phyloP scores from a whole-genome alignment of 2,113 vertebrate species.

The Chitala chitala region DNA sequence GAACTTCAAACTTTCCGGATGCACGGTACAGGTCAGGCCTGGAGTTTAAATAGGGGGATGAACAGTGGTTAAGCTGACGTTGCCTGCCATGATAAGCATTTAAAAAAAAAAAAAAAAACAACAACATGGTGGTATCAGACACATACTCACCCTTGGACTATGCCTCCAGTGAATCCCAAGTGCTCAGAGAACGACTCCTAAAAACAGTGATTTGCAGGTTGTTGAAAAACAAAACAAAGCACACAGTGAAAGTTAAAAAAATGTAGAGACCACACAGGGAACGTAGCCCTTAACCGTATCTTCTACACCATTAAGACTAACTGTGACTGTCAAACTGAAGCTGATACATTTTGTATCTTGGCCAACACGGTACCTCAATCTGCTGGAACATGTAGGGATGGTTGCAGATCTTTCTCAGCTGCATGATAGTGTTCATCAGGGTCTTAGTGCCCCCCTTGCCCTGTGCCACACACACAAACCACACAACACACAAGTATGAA shows the following conservation, averaged over 20 bases:
- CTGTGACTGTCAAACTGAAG: not conserved
- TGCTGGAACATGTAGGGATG: constrained; percentile 98
- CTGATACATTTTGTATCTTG: not conserved
- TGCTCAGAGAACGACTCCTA: constrained; percentile 97
- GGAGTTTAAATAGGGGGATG: not conserved
- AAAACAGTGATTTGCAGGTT: not conserved
- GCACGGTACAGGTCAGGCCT: constrained; percentile 88
- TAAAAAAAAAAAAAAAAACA: not conserved
- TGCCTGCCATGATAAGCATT: not conserved
- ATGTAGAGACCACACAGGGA: not conserved
- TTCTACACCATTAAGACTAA: not conserved
- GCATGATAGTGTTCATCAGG: constrained; percentile 98
- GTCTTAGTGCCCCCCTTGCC: constrained; percentile 96
- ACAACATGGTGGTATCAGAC: not conserved
- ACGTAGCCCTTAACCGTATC: not conserved
- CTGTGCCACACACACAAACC: constrained; percentile 52
- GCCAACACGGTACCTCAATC: constrained; percentile 73
- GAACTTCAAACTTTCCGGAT: constrained; percentile 91
- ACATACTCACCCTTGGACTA: constrained; percentile 77
- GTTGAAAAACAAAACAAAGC: not conserved
- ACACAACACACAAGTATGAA: not conserved
- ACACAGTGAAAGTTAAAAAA: not conserved
- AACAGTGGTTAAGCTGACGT: not conserved
- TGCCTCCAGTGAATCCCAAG: constrained; percentile 83
- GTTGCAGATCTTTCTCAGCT: constrained; percentile 94